phyloP scores from a whole-genome alignment of 2,113 vertebrate species.

The Scytalopus superciliaris region DNA sequence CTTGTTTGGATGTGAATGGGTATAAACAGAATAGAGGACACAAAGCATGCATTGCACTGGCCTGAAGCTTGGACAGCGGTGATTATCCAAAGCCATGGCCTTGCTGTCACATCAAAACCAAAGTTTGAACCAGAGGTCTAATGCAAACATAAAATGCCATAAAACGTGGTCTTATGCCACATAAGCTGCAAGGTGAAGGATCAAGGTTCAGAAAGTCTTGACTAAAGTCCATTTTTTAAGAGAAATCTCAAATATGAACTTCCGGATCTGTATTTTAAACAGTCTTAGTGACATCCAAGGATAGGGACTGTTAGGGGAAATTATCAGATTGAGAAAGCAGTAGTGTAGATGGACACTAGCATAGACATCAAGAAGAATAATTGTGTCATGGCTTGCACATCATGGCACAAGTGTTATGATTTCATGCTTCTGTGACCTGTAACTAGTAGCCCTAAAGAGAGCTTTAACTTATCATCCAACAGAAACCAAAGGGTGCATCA shows the following conservation, averaged over 20 bases:
- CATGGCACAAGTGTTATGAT: fast-evolving
- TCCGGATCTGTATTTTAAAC: not conserved
- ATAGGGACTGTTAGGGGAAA: not conserved
- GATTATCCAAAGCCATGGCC: not conserved
- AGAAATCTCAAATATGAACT: not conserved
- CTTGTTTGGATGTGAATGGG: not conserved
- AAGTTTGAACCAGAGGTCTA: not conserved
- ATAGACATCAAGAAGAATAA: not conserved
- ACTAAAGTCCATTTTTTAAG: not conserved
- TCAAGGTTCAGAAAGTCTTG: not conserved
- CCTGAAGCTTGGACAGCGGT: not conserved
- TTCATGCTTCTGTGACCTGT: not conserved
- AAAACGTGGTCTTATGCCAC: fast-evolving
- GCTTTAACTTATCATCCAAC: not conserved
- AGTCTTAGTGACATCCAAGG: not conserved
- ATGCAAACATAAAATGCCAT: not conserved
- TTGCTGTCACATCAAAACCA: not conserved
- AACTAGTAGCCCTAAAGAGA: not conserved
- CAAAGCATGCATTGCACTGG: not conserved
- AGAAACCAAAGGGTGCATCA: not conserved
- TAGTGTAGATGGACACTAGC: no score
- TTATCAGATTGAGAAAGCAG: not conserved
- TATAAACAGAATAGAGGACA: not conserved
- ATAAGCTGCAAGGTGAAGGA: not conserved
- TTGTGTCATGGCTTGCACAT: not conserved